A percentile compares a stretch with the other conserved stretches of the same genome.
Evolutionary conservation across 2,797 vertebrate species (phyloP).

Genomic region (Halcyon smyrnensis): DNA sequence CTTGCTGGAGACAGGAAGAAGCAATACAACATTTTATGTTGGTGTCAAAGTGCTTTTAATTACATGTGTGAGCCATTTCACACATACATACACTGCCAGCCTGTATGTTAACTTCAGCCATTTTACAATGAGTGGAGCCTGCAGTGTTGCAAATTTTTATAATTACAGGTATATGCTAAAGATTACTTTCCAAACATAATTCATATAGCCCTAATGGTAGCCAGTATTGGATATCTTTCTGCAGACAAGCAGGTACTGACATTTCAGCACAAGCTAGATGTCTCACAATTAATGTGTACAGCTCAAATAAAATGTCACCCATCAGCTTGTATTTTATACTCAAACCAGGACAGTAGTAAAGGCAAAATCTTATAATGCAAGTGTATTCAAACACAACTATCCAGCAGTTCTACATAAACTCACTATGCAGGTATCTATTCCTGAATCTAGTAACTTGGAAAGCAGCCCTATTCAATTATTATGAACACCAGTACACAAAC

Average conservation of each 20-base stretch:
- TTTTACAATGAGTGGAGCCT: not conserved
- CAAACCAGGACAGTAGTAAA: not conserved
- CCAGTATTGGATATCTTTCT: not conserved
- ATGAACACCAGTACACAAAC: not conserved
- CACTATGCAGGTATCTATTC: not conserved
- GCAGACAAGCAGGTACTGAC: not conserved
- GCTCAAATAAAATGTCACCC: not conserved
- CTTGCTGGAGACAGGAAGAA: not conserved
- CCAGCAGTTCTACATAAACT: not conserved
- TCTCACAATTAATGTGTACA: not conserved
- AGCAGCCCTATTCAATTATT: not conserved
- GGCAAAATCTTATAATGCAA: not conserved
- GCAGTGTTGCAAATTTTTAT: not conserved
- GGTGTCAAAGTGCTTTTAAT: conserved; percentile 11
- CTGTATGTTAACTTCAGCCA: not conserved
- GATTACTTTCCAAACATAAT: not conserved
- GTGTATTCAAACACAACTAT: not conserved
- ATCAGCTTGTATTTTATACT: not conserved
- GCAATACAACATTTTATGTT: not conserved
- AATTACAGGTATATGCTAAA: not conserved
- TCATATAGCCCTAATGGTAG: not conserved
- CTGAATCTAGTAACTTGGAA: rapidly evolving
- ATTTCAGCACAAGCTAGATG: not conserved
- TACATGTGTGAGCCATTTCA: not conserved
- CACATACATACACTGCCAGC: not conserved